phyloP scores from a whole-genome alignment of 92 coral and sea anemone genomes.

The Phenganax marumi region DNA sequence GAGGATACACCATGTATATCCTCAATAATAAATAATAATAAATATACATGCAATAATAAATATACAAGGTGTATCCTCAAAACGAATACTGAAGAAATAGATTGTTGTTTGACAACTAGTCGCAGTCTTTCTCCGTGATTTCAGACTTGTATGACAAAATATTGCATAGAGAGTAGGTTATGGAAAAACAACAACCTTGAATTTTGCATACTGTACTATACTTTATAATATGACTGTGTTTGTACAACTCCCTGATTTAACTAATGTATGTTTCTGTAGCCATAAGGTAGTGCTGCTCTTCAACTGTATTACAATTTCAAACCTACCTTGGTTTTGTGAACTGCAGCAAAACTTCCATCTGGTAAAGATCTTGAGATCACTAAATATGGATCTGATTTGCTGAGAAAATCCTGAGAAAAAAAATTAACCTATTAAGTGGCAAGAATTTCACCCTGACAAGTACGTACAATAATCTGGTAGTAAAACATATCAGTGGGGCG shows the following conservation, averaged over 20 bases:
- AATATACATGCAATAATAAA: too few species aligned
- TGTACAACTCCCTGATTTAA: too few species aligned
- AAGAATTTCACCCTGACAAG: not conserved
- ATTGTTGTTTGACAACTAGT: too few species aligned
- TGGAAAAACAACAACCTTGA: not conserved
- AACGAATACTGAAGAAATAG: too few species aligned
- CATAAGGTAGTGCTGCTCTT: not conserved
- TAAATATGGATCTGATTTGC: constrained; percentile 87
- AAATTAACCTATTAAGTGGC: not conserved
- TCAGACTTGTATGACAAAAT: too few species aligned
- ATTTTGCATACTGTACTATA: not conserved
- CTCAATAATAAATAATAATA: too few species aligned
- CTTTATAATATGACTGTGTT: too few species aligned
- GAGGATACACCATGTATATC: too few species aligned
- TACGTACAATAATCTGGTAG: not conserved
- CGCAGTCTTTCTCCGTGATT: too few species aligned
- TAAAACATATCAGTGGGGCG: not conserved
- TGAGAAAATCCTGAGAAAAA: constrained; percentile 70
- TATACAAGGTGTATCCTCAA: too few species aligned
- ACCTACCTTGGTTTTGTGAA: constrained; percentile 85
- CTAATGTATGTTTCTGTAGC: not conserved
- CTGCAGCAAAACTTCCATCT: constrained; percentile 65
- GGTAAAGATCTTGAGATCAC: constrained; percentile 67
- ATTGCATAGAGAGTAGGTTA: not conserved
- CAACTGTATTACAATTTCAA: not conserved